Conservation (phyloP, 2,888 invertebrate species). For the Cephonodes hylas region DNA sequence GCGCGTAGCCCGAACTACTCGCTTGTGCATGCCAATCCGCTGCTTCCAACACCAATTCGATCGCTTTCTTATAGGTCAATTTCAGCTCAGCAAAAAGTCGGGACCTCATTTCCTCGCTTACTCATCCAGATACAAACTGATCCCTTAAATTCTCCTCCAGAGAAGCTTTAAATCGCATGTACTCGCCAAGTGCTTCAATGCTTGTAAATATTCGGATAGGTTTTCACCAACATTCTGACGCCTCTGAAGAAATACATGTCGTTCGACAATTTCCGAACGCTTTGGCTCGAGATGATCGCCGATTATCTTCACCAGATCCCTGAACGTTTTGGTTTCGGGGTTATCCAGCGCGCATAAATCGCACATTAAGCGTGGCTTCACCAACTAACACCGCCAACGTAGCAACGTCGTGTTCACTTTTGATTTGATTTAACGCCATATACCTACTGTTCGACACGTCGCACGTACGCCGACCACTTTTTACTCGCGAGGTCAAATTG, state of each 20-base stretch:
- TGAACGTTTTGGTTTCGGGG: conserved; percentile 23
- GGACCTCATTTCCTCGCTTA: conserved; percentile 25
- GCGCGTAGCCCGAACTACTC: too few species aligned
- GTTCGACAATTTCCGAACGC: conserved; percentile 28
- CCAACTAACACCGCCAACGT: conserved; percentile 25
- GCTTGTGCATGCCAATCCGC: too few species aligned
- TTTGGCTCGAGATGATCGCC: conserved; percentile 25
- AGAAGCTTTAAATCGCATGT: conserved; percentile 25
- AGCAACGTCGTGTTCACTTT: conserved; percentile 21
- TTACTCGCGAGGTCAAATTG: conserved; percentile 19
- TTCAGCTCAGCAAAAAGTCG: conserved; percentile 29
- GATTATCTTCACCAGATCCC: conserved; percentile 21
- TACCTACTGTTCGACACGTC: conserved; percentile 26
- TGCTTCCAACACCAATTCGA: conserved; percentile 28
- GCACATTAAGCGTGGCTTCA: conserved; percentile 22
- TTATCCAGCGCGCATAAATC: conserved; percentile 30
- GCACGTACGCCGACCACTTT: conserved; percentile 24
- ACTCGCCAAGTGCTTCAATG: conserved; percentile 17
- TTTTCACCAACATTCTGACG: conserved; percentile 17
- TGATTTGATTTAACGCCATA: conserved; percentile 26
- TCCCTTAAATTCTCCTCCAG: conserved; percentile 25
- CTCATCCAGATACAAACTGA: conserved; percentile 27
- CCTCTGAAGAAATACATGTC: conserved; percentile 27
- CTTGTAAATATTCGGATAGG: conserved; percentile 14
- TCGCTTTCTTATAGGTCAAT: conserved; percentile 27